Percentiles rank a stretch among this genome's conserved stretches.
Evolutionary conservation across 2,888 invertebrate species (phyloP).

Genomic region (Hymenopus coronatus): DNA sequence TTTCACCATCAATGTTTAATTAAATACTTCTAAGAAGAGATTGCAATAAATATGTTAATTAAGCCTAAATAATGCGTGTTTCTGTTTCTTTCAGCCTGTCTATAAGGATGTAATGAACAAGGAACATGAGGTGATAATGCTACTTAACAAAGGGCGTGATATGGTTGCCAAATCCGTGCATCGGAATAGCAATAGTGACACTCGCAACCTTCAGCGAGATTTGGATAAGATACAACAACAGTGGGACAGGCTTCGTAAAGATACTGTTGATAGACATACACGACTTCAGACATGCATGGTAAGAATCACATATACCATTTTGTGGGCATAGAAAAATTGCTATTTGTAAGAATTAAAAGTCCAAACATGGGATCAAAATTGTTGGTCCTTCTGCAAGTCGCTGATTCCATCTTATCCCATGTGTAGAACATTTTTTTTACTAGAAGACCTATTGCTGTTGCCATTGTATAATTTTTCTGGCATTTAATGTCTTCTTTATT

Average conservation of each 20-base stretch:
- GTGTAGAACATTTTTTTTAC: no score
- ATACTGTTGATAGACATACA: constrained; percentile 82
- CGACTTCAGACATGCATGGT: constrained; percentile 80
- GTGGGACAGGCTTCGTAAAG: constrained; percentile 89
- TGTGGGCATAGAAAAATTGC: no score
- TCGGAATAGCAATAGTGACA: constrained; percentile 50
- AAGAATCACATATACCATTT: neutral
- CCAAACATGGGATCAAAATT: no score
- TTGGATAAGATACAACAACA: constrained; percentile 85
- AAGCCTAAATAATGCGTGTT: neutral
- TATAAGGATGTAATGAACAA: constrained; percentile 84
- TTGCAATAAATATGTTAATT: neutral
- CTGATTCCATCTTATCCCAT: no score
- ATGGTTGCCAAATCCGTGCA: constrained; percentile 52
- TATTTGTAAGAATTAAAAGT: no score
- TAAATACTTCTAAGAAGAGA: neutral
- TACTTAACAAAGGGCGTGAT: constrained; percentile 85
- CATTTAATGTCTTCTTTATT: no score
- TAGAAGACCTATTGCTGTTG: no score
- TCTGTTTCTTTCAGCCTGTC: constrained; percentile 56
- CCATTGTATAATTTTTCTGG: no score
- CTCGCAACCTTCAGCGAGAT: constrained; percentile 68
- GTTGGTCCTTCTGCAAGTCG: no score
- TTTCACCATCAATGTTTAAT: neutral
- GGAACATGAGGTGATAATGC: constrained; percentile 91